Evolutionary conservation across 2,888 invertebrate genomes (phyloP).

Genomic region (Mythimna lalbum): DNA sequence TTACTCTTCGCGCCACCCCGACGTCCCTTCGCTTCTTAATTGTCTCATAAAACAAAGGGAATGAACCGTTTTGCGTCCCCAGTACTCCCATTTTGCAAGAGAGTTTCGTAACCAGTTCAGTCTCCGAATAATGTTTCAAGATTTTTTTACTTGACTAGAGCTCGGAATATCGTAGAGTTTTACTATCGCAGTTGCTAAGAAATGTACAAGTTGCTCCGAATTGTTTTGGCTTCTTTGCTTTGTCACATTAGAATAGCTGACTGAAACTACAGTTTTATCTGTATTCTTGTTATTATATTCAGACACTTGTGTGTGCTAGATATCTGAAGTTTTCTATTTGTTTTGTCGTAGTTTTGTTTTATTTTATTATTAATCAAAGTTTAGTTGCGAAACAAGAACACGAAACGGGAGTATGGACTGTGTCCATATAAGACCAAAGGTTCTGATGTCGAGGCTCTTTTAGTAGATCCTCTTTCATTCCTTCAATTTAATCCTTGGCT

Average conservation of each 20-base stretch:
- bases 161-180: slow-evolving; percentile 58
- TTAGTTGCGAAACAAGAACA: slow-evolving; percentile 21
- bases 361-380: slow-evolving; percentile 12
- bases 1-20: slow-evolving; percentile 75
- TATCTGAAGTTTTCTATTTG: slow-evolving; percentile 16
- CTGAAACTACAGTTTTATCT: slow-evolving; percentile 50
- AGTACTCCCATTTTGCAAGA: slow-evolving; percentile 71
- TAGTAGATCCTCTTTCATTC: slow-evolving; percentile 70
- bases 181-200: slow-evolving; percentile 52
- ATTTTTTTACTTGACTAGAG: slow-evolving; percentile 58
- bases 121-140: slow-evolving; percentile 66
- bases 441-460: slow-evolving; percentile 69
- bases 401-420: slow-evolving; percentile 34
- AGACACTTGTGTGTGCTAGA: slow-evolving; percentile 28
- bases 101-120: slow-evolving; percentile 71
- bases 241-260: slow-evolving; percentile 41
- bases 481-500: slow-evolving; percentile 71
- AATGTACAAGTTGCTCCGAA: slow-evolving; percentile 49
- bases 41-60: slow-evolving; percentile 85
- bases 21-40: slow-evolving; percentile 79
- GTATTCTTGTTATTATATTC: slow-evolving; percentile 35
- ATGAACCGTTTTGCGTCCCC: slow-evolving; percentile 79
- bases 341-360: neutral
- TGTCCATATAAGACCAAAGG: slow-evolving; percentile 62
- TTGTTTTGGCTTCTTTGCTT: slow-evolving; percentile 43